A percentile compares a stretch with the other conserved stretches of the same genome.
Conservation (phyloP, 2,888 invertebrate species). For the Agriopis aurantiaria region DNA sequence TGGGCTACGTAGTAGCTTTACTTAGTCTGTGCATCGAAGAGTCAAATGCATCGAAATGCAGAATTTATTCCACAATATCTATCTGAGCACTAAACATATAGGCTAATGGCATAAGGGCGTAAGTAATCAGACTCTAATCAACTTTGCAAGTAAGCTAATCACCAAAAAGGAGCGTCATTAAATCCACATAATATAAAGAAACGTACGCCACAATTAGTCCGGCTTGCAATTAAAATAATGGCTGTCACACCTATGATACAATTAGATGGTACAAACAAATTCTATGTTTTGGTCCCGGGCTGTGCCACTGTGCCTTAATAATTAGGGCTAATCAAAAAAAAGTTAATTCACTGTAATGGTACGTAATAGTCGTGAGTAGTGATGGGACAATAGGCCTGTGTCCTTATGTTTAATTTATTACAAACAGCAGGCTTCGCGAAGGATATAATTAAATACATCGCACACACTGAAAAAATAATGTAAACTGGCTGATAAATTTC, state of each 20-base stretch:
- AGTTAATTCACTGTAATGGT: slow-evolving; percentile 63
- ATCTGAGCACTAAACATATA: too few relatives aligned
- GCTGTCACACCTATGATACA: slow-evolving; percentile 85
- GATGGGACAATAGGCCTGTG: slow-evolving; percentile 5
- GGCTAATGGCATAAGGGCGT: slow-evolving; percentile 12
- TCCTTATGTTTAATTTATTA: background rate
- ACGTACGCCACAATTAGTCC: slow-evolving; percentile 75
- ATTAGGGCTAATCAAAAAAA: slow-evolving; percentile 69
- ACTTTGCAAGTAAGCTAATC: slow-evolving; percentile 37
- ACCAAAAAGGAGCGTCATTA: slow-evolving; percentile 51
- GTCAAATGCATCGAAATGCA: too few relatives aligned
- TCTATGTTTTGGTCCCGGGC: slow-evolving; percentile 66
- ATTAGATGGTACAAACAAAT: slow-evolving; percentile 77
- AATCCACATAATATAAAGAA: slow-evolving; percentile 69
- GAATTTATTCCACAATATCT: too few relatives aligned
- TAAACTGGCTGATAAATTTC: too few relatives aligned
- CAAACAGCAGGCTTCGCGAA: too few relatives aligned
- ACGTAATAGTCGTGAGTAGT: slow-evolving; percentile 52
- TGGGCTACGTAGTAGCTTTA: too few relatives aligned
- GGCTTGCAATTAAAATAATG: slow-evolving; percentile 84
- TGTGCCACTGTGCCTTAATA: slow-evolving; percentile 54
- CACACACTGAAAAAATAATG: too few relatives aligned
- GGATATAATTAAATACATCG: too few relatives aligned
- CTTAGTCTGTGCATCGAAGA: too few relatives aligned
- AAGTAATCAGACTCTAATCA: background rate